phyloP scores from a whole-genome alignment of 2,888 invertebrate species.

The Marronus borbonicus region DNA sequence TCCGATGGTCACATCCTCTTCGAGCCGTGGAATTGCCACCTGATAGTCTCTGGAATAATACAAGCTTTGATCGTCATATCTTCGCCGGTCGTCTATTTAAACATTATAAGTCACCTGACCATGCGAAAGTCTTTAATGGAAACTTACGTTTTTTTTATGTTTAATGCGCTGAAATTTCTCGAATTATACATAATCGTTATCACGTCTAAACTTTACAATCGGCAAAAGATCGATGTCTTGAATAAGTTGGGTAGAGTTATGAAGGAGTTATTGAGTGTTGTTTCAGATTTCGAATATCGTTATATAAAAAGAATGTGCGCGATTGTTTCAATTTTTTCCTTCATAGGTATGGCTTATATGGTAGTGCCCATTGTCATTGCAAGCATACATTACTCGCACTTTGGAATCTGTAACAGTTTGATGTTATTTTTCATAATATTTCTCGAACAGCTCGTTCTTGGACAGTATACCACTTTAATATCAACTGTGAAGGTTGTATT shows the following conservation, averaged over 20 bases:
- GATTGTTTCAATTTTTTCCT: not conserved
- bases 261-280: not conserved
- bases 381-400: not conserved
- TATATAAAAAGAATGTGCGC: not conserved
- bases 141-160: not conserved
- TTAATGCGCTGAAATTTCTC: not conserved
- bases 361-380: not conserved
- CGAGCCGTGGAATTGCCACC: not conserved
- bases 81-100: not conserved
- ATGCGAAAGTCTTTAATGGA: not conserved
- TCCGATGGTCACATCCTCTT: not conserved
- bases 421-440: not conserved
- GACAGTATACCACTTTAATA: not conserved
- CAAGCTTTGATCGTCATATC: not conserved
- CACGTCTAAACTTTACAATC: not conserved
- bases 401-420: not conserved
- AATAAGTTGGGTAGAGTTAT: not conserved
- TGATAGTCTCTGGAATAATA: not conserved
- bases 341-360: not conserved
- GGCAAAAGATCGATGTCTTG: not conserved
- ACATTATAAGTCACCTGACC: not conserved
- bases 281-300: not conserved
- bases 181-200: not conserved
- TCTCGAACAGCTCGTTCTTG: not conserved
- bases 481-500: not conserved